Evolutionary conservation across 2,113 vertebrate genomes (phyloP), one percentile per base, ranked within the genome.

Genomic region (Bombycilla garrulus): DNA sequence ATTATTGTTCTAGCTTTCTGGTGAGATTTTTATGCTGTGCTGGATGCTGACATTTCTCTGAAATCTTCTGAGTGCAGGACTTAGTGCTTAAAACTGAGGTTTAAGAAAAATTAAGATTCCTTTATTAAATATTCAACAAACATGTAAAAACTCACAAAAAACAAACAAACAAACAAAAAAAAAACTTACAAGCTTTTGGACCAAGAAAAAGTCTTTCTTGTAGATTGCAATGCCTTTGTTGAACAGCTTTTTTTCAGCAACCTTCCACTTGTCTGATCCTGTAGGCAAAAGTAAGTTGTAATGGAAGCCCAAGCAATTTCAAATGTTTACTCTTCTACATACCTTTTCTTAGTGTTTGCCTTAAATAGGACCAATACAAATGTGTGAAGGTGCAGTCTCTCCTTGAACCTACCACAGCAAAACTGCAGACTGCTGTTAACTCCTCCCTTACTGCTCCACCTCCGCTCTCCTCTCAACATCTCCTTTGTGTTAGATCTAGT

Each of bases 131-230:
- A 10, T 14, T 89, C 36, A 64, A 66, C 9, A 47, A 79, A 42
- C 0, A 6, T 25, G 3, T 54, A 65, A 69, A 33, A 85, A 77
- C 21, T 40, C 7, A 12, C 0, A 5, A 11, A 35, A 66, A 56
- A 10, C 36, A 78, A 62, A 12, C 23, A 74, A 71, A 35, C 67
- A 76, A 31, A 42, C 42, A 42, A 42, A 42, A 16, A 45, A 17
- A 16, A 25, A 74, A 97, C 98, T 97, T 97, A 99, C 99, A 98
- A 99, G 97, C 93, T 99, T 99, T 97, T 99, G 99, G 95, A 99
- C 99, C 98, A 99, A 98, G 97, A 99, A 99, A 95, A 99, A 99
- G 86, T 99, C 99, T 89, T 99, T 99, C 97, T 99, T 99, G 96
- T 99, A 98, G 23, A 99, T 95, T 28, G 98, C 93, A 90, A 99